Conservation (phyloP, 1,140 invertebrate species). For the Drosophila setifemur region DNA sequence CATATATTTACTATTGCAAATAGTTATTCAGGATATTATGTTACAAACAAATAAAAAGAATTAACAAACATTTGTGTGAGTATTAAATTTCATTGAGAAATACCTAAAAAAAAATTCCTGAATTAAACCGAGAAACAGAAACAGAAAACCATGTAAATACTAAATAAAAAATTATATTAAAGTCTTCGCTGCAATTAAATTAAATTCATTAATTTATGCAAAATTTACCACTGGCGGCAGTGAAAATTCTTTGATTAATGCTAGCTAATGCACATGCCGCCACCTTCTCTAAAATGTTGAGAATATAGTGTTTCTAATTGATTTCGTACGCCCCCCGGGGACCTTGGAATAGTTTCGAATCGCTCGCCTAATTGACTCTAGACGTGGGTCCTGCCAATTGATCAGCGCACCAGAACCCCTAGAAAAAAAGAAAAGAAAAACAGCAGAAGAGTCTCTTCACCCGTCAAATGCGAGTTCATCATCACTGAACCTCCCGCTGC, state of each 20-base stretch:
- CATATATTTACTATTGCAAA: too few species aligned
- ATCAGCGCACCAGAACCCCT: slow-evolving; percentile 18
- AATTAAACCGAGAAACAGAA: too few species aligned
- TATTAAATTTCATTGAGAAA: too few species aligned
- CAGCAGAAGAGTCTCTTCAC: not conserved
- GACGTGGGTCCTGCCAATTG: slow-evolving; percentile 33
- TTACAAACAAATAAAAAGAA: too few species aligned
- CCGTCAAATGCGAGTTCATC: slow-evolving; percentile 23
- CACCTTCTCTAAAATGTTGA: not conserved
- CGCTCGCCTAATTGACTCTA: slow-evolving; percentile 4
- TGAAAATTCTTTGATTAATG: too few species aligned
- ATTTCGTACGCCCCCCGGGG: not conserved
- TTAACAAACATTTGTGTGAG: too few species aligned
- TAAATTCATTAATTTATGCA: too few species aligned
- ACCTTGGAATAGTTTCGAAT: slow-evolving; percentile 17
- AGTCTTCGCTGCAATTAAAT: not conserved
- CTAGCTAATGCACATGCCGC: not conserved
- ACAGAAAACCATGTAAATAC: not conserved
- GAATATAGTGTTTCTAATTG: slow-evolving; percentile 13
- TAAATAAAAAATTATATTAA: not conserved
- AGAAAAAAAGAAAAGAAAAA: too few species aligned
- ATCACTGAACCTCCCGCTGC: not conserved
- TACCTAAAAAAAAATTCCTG: too few species aligned
- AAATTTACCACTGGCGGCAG: too few species aligned
- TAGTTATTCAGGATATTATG: too few species aligned